Evolutionary conservation across 2,113 vertebrate genomes (phyloP).

Genomic region (Hypocryptadius cinnamomeus): DNA sequence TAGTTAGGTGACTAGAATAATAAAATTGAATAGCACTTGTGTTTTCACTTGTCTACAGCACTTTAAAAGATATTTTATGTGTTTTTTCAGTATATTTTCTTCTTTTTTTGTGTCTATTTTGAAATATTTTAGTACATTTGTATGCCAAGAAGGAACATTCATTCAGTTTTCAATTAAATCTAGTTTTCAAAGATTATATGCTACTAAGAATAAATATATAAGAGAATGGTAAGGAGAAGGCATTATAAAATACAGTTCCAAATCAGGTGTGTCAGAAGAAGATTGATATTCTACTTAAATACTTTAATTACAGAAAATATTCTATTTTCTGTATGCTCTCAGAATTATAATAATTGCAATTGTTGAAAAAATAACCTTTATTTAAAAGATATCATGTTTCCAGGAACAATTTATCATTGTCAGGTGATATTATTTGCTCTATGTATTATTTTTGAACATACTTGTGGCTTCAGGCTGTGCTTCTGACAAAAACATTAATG

Average conservation of each 20-base stretch:
- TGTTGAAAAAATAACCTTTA: neutral
- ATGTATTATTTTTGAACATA: neutral
- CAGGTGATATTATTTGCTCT: neutral
- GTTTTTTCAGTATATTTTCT: neutral
- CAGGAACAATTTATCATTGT: neutral
- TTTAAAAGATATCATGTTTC: neutral
- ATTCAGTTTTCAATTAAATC: neutral
- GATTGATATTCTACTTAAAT: neutral
- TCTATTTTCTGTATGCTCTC: neutral
- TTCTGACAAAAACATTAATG: neutral
- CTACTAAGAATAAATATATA: neutral
- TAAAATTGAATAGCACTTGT: neutral
- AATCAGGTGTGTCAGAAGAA: neutral
- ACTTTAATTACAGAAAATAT: too few relatives aligned
- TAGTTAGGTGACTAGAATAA: neutral
- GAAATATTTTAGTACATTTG: neutral
- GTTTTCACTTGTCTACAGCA: neutral
- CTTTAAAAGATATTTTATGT: neutral
- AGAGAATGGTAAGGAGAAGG: neutral
- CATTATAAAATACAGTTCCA: neutral
- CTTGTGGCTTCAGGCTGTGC: neutral
- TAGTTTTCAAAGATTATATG: neutral
- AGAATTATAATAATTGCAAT: neutral
- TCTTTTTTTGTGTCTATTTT: neutral
- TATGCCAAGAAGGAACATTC: neutral